phyloP scores from a whole-genome alignment of 1,140 invertebrate species.

The Drosophila ercepeae region DNA sequence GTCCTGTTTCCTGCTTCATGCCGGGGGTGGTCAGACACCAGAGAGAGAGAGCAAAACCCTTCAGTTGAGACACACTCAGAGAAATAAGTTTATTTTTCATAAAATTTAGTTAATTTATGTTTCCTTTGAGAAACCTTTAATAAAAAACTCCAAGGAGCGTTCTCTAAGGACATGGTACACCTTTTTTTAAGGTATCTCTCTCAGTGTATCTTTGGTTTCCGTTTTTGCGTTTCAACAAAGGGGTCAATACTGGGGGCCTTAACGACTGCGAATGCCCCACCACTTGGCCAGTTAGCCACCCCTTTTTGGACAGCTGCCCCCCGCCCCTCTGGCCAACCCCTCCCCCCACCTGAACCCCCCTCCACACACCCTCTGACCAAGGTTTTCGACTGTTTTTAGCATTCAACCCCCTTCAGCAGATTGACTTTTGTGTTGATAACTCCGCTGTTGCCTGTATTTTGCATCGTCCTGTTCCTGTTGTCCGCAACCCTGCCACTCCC shows the following conservation, averaged over 20 bases:
- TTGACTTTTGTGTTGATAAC: constrained; percentile 72
- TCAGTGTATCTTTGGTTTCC: constrained; percentile 21
- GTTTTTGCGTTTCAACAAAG: constrained; percentile 52
- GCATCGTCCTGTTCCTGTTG: constrained; percentile 20
- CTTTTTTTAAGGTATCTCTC: background rate
- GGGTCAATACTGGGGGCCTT: constrained; percentile 56
- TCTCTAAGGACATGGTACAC: too few species aligned
- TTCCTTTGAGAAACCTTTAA: too few species aligned
- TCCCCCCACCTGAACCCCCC: background rate
- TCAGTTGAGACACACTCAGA: background rate
- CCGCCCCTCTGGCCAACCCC: background rate
- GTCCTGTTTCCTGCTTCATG: background rate
- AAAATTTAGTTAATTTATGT: background rate
- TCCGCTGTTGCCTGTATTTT: constrained; percentile 14
- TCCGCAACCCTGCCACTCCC: constrained; percentile 3
- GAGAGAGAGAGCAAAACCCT: background rate
- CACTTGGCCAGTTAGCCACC: constrained; percentile 4
- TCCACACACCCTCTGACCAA: background rate
- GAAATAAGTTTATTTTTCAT: background rate
- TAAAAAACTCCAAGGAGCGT: too few species aligned
- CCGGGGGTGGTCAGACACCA: background rate
- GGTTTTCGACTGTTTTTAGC: constrained; percentile 27
- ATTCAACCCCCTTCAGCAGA: constrained; percentile 66
- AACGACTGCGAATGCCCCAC: constrained; percentile 13
- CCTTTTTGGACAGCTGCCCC: background rate